A percentile compares a stretch with the other conserved stretches of the same genome.
These are phyloP conservation scores for Crotalus viridis DNA, from an alignment of 2,113 vertebrate species.

Conservation along the genomic window DNA sequence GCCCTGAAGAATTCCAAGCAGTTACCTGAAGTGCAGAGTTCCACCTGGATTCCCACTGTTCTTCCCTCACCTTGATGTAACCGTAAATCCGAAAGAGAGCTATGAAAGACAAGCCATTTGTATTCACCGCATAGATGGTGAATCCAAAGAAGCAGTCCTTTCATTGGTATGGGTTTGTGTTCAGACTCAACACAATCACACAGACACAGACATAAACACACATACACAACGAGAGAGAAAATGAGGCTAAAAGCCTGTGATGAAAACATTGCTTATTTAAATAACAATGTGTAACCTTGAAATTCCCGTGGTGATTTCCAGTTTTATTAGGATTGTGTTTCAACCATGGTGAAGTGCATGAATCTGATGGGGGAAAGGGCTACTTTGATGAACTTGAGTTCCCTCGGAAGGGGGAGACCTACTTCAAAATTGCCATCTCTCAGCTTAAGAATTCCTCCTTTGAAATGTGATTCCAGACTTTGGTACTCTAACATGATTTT, in stretches of 20 bases:
- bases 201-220: not conserved
- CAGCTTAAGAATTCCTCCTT: not conserved
- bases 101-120: not conserved
- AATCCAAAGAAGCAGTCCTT: not conserved
- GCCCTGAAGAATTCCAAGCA: not conserved
- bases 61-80: conserved; percentile 4
- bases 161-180: not conserved
- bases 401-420: not conserved
- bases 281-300: not conserved
- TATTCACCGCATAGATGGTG: not conserved
- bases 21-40: not conserved
- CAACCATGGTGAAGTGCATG: not conserved
- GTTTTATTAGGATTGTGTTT: not conserved
- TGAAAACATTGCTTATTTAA: not conserved
- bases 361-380: not conserved
- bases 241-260: not conserved
- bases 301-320: not conserved
- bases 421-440: not conserved
- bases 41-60: not conserved
- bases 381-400: not conserved
- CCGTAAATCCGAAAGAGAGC: not conserved
- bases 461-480: not conserved
- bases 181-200: not conserved
- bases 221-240: too few species aligned
- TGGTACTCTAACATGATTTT: not conserved